A percentile compares a stretch with the other conserved stretches of the same genome.
Evolutionary conservation across 1,140 invertebrate genomes (phyloP).

Genomic region (Spodoptera litura): DNA sequence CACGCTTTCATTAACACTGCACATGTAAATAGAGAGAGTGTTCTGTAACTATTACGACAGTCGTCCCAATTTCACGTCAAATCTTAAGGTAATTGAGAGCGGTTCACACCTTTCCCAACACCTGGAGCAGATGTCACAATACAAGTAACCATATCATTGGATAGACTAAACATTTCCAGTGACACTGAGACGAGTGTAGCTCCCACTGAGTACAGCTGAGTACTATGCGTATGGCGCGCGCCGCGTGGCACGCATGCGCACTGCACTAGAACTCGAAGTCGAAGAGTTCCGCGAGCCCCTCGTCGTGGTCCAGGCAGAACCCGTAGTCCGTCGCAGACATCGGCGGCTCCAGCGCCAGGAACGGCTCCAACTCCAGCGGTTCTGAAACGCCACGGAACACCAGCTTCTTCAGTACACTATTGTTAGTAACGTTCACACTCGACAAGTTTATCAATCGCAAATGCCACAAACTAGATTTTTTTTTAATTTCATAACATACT

Average conservation of each 20-base stretch:
- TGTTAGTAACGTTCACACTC: background rate
- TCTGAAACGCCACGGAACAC: constrained; percentile 66
- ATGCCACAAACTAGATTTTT: too few species aligned
- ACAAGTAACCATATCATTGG: too few species aligned
- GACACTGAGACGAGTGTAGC: background rate
- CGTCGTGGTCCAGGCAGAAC: constrained; percentile 92
- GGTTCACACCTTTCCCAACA: background rate
- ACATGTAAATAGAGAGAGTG: constrained; percentile 31
- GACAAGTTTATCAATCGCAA: too few species aligned
- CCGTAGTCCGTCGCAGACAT: constrained; percentile 93
- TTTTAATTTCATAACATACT: too few species aligned
- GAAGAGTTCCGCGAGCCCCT: constrained; percentile 95
- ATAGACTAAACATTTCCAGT: background rate
- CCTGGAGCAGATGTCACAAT: constrained; percentile 7
- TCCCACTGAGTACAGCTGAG: background rate
- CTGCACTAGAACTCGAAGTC: constrained; percentile 88
- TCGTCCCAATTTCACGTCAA: background rate
- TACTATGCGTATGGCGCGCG: background rate
- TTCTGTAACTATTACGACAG: constrained; percentile 6
- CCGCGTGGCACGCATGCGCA: constrained; percentile 10
- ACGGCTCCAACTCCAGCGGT: constrained; percentile 87
- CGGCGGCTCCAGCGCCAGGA: constrained; percentile 93
- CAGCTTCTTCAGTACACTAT: background rate
- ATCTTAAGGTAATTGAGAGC: background rate
- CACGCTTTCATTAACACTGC: background rate